phyloP scores from a whole-genome alignment of 2,888 invertebrate genomes.

The Drosophila rellima region DNA sequence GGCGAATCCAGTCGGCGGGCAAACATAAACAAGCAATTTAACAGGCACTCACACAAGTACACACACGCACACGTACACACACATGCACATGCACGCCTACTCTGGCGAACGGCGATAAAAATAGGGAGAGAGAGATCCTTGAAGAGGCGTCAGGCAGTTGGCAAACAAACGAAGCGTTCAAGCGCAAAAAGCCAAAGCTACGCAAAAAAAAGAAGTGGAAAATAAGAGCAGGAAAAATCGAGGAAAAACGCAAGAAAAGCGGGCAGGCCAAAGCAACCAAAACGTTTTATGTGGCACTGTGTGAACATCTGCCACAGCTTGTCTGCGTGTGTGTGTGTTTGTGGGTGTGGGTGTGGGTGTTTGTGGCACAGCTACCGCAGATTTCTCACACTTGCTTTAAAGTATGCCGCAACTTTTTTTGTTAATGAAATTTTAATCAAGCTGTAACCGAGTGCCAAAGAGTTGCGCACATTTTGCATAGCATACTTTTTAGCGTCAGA shows the following conservation, averaged over 20 bases:
- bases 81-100: not conserved
- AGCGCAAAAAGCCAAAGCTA: slow-evolving; percentile 71
- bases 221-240: slow-evolving; percentile 22
- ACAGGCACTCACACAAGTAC: slow-evolving; percentile 50
- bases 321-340: slow-evolving; percentile 4
- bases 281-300: slow-evolving; percentile 63
- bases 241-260: slow-evolving; percentile 48
- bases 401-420: slow-evolving; percentile 74
- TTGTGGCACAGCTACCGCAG: slow-evolving; percentile 57
- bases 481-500: slow-evolving; percentile 40
- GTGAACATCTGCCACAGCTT: slow-evolving; percentile 13
- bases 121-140: slow-evolving; percentile 35
- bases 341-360: slow-evolving; percentile 25
- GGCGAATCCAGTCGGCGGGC: slow-evolving; percentile 51
- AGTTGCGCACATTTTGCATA: slow-evolving; percentile 36
- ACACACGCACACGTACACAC: slow-evolving; percentile 1
- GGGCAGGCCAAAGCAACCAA: slow-evolving; percentile 61
- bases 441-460: slow-evolving; percentile 45
- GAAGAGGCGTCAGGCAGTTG: slow-evolving; percentile 67
- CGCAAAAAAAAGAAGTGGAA: slow-evolving; percentile 16
- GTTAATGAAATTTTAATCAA: slow-evolving; percentile 82
- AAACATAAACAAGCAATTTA: slow-evolving; percentile 79
- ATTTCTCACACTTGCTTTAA: slow-evolving; percentile 72
- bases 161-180: slow-evolving; percentile 82
- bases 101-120: slow-evolving; percentile 19